phyloP scores from a whole-genome alignment of 2,888 invertebrate genomes.

The Caenorhabditis macrosperma region DNA sequence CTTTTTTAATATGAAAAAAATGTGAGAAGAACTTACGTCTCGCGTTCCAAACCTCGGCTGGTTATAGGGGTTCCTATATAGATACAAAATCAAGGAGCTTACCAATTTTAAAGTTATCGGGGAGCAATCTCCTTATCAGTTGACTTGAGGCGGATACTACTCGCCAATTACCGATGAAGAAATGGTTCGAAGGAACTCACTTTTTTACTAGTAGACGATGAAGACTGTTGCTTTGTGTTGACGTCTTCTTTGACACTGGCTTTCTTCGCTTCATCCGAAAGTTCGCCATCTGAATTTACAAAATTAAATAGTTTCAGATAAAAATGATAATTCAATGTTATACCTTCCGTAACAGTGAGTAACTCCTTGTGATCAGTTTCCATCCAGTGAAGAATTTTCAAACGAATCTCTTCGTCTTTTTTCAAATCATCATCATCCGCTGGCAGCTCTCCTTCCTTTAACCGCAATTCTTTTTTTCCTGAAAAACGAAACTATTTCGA shows the following conservation, averaged over 20 bases:
- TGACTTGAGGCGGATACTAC: constrained; percentile 7
- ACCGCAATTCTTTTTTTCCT: constrained; percentile 58
- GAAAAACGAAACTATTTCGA: constrained; percentile 3
- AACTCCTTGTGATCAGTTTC: constrained; percentile 70
- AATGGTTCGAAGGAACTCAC: constrained; percentile 10
- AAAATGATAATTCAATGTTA: background rate
- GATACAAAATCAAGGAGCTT: constrained; percentile 33
- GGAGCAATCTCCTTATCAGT: constrained; percentile 19
- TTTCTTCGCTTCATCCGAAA: constrained; percentile 66
- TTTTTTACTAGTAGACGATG: constrained; percentile 24
- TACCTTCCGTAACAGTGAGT: constrained; percentile 66
- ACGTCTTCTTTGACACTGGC: constrained; percentile 4
- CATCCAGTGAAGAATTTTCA: constrained; percentile 69
- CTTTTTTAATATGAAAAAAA: constrained; percentile 33
- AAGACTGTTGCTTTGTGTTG: background rate
- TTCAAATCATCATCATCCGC: constrained; percentile 72
- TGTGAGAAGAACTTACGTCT: constrained; percentile 49
- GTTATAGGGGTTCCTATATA: constrained; percentile 49
- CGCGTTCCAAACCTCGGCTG: constrained; percentile 40
- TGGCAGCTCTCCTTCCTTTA: constrained; percentile 70
- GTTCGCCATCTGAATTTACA: constrained; percentile 66
- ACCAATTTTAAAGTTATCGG: constrained; percentile 4
- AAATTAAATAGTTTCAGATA: background rate
- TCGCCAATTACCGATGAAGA: background rate
- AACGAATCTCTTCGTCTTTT: constrained; percentile 71